phyloP scores from a whole-genome alignment of 30 jellyfish, hydroid and myxozoan genomes.

The Catostylus mosaicus region DNA sequence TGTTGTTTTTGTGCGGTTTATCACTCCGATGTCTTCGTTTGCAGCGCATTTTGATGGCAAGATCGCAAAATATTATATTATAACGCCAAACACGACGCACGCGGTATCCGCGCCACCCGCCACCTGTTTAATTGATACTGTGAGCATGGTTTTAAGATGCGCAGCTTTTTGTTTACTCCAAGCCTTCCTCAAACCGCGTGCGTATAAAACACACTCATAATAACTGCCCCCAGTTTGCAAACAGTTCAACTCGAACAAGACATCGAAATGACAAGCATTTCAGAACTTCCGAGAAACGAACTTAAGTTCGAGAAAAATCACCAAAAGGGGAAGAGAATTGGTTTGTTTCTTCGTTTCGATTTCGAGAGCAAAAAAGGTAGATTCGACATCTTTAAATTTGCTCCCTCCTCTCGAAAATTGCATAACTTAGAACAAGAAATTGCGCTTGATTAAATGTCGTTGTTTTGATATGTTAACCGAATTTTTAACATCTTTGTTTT shows the following conservation, averaged over 20 bases:
- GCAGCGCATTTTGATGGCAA: no score
- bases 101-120: conserved; percentile 51
- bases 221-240: conserved; percentile 14
- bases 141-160: conserved; percentile 44
- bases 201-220: neutral
- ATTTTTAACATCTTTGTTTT: no score
- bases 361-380: neutral
- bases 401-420: no score
- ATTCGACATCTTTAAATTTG: no score
- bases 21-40: no score
- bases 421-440: no score
- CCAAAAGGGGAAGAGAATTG: neutral
- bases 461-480: no score
- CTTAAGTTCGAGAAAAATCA: neutral
- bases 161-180: conserved; percentile 61
- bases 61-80: no score
- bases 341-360: conserved; percentile 12
- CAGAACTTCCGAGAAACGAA: neutral
- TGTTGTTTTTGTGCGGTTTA: no score
- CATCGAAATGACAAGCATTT: neutral
- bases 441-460: no score
- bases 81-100: conserved; percentile 55
- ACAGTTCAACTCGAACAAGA: neutral
- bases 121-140: conserved; percentile 58
- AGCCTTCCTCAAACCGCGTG: conserved; percentile 64